Conservation (phyloP, 2,797 vertebrate genomes). For the Ptychadena robeensis region DNA sequence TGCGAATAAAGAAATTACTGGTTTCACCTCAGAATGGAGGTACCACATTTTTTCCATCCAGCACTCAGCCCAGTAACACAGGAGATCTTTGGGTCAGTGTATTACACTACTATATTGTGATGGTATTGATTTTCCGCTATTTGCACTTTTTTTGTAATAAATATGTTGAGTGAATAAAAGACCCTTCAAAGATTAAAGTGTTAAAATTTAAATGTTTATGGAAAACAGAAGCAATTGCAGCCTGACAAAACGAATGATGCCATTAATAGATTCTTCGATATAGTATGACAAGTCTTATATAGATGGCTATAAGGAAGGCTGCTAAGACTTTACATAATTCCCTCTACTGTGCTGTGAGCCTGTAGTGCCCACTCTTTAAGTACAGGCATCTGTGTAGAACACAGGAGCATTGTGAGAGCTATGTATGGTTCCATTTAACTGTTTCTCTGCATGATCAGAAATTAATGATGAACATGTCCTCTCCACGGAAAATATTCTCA, state of each 20-base stretch:
- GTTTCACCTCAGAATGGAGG: no score
- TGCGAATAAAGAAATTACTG: no score
- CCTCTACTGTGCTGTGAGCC: conserved; percentile 28
- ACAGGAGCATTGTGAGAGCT: conserved; percentile 43
- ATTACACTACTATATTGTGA: no score
- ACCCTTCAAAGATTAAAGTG: neutral
- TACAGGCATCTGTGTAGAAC: conserved; percentile 52
- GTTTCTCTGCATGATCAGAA: conserved; percentile 37
- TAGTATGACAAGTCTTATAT: conserved; percentile 41
- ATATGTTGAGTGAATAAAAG: neutral
- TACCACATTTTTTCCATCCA: no score
- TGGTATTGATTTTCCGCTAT: no score
- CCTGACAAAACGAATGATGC: conserved; percentile 13
- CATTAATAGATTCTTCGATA: conserved; percentile 32
- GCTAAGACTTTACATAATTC: conserved; percentile 37
- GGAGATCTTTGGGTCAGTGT: no score
- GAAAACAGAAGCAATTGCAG: conserved; percentile 26
- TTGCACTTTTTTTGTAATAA: neutral
- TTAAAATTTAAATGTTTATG: neutral
- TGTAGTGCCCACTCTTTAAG: conserved; percentile 37
- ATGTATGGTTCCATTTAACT: conserved; percentile 54
- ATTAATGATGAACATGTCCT: no score
- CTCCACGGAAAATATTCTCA: no score
- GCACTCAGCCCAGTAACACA: no score
- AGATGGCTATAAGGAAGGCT: conserved; percentile 26